A percentile compares a stretch with the other conserved stretches of the same genome.
Conservation (phyloP, 2,888 invertebrate species). For the Apeira syringaria region DNA sequence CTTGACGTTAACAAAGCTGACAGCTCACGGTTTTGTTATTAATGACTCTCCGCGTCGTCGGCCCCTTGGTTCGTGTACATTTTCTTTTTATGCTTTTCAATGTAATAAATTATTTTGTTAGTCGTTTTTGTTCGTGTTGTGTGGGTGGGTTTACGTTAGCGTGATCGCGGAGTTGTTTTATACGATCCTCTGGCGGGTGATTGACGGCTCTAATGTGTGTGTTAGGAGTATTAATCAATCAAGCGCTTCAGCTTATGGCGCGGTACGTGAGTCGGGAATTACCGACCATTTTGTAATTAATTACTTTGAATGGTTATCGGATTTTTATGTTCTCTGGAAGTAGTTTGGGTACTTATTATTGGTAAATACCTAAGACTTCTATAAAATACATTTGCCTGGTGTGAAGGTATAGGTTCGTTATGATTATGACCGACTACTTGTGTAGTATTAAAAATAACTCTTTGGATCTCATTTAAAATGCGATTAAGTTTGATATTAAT, state of each 20-base stretch:
- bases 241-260: constrained; percentile 62
- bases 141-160: constrained; percentile 61
- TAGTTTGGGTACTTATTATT: too few species aligned
- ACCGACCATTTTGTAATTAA: constrained; percentile 42
- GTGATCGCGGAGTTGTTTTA: constrained; percentile 66
- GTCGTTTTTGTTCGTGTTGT: constrained; percentile 51
- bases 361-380: too few species aligned
- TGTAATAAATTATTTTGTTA: constrained; percentile 71
- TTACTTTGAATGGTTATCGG: constrained; percentile 57
- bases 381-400: too few species aligned
- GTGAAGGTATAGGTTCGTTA: too few species aligned
- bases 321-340: constrained; percentile 50
- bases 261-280: constrained; percentile 52
- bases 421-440: too few species aligned
- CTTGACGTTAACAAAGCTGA: constrained; percentile 78
- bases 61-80: constrained; percentile 50
- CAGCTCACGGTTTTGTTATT: constrained; percentile 81
- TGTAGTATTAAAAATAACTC: too few species aligned
- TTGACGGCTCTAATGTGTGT: constrained; percentile 72
- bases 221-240: constrained; percentile 71
- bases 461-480: too few species aligned
- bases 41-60: constrained; percentile 62
- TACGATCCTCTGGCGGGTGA: constrained; percentile 56
- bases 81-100: constrained; percentile 61
- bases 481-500: too few species aligned